Base-by-base conservation (phyloP, 1,140 invertebrate species). In the Chironomus tepperi region DNA sequence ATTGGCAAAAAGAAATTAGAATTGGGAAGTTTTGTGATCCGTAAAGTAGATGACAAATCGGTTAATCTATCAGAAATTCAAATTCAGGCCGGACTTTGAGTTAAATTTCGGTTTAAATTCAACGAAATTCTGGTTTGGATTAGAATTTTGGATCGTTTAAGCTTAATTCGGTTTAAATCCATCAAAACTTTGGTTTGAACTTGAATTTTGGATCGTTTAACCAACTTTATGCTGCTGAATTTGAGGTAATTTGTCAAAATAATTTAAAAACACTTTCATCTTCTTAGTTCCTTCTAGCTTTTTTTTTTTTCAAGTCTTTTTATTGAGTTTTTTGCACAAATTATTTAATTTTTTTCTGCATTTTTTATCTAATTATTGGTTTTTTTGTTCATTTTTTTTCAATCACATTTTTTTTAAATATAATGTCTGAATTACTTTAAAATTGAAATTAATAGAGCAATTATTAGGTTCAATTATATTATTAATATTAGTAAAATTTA, bases 301-400 rank as follows among this genome's bases (percentile, higher is more conserved):
- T 74, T 64, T 74, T 74, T 74, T 64, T 15, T 47, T 74, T 47
- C 19, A 74, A 47, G 43, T 47, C 73, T 47, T 74, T 74, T 74
- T 74, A 65, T 74, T 74, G 74, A 16, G 21, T 74, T 74, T 74
- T 42, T 42, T 73, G 42, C 43, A 64, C 43, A 74, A 19, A 19
- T 74, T 47, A 43, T 43, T 74, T 67, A 34, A 24, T 10, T 74
- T 74, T 74, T 67, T n/a, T n/a, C 21, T 64, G 34, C 34, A 42
- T 43, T 34, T 42, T 73, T 19, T 19, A 74, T 15, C 24, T 43
- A 42, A 74, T 43, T 74, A 43, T 74, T 74, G 42, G 42, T 42
- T 74, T 43, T 74, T 72, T 72, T 73, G 19, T 34, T 75, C 24
- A 75, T 65, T 73, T 72, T 76, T 79, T 78, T 73, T 78, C 78